Evolutionary conservation across 2,797 vertebrate species (phyloP).

Genomic region (Acrocephalus scirpaceus): DNA sequence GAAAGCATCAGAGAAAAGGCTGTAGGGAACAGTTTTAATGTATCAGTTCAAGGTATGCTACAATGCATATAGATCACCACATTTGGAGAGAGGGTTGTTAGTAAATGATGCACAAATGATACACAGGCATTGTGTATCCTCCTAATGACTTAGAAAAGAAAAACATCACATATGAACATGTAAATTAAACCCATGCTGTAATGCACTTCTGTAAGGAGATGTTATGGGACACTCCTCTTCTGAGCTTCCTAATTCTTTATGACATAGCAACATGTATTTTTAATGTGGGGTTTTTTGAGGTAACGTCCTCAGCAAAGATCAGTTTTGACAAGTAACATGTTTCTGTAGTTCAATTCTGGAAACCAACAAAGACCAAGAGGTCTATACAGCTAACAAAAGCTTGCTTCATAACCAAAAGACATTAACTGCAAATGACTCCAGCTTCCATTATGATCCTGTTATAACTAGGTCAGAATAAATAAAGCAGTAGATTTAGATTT

Average conservation of each 20-base stretch:
- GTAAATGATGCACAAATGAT: neutral
- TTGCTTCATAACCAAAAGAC: neutral
- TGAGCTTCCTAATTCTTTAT: neutral
- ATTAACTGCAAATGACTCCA: neutral
- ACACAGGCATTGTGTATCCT: neutral
- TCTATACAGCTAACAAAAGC: neutral
- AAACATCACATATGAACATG: neutral
- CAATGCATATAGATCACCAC: neutral
- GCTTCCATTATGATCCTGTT: neutral
- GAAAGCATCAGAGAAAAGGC: neutral
- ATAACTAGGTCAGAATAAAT: constrained; percentile 19
- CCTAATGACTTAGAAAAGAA: neutral
- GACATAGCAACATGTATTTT: neutral
- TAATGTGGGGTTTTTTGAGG: neutral
- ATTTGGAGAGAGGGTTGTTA: neutral
- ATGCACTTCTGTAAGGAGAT: neutral
- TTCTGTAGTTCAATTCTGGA: neutral
- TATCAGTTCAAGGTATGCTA: neutral
- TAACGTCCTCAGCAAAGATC: neutral
- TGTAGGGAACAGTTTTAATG: neutral
- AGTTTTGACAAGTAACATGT: neutral
- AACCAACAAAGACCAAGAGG: neutral
- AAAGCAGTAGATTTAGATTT: neutral
- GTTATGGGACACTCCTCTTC: neutral
- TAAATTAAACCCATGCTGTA: neutral